Evolutionary conservation across 2,113 vertebrate genomes (phyloP), one percentile per base, ranked within the genome.

Genomic region (Canis aureus): DNA sequence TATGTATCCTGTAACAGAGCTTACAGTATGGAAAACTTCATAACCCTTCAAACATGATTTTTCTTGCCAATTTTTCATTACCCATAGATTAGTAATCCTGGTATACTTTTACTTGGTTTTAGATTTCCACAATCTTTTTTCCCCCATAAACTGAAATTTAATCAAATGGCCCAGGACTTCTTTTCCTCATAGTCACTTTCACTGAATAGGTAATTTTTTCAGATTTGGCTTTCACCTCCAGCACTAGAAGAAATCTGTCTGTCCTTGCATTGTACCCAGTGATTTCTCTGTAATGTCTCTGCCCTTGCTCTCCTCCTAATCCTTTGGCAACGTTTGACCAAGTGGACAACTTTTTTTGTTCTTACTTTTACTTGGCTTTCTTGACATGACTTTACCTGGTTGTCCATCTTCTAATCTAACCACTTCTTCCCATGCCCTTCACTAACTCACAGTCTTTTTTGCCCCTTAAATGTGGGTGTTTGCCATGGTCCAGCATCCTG

Each of bases 11-110:
- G 5, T 74, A 80, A 51, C 25, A 92, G 25, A 81, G 51, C 17
- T 97, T 66, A 64, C 38, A 29, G n/a, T 93, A 74, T 78, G 35
- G 84, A 83, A 82, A 95, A 95, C 17, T 86, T 95, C 71, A 53
- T 17, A 90, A 15, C 67, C 11, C 22, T 6, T 94, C 16, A 94
- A 83, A 88, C 12, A 43, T 15, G 35, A 57, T 94, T 87, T 92
- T 51, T 80, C 35, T 80, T 95, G 38, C 17, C 49, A 94, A 12
- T 94, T 71, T 93, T 95, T 96, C 17, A 38, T 79, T 93, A n/a
- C 15, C 55, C 12, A 87, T 78, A 82, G 59, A 57, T 89, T 81
- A 73, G 51, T 96, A 89, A 93, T 95, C 32, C 66, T 79, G 35
- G 67, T 92, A 87, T 82, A 13, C 32, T 91, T 93, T 80, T 53